Evolutionary conservation across 2,797 vertebrate species (phyloP).

Genomic region (Fistularia commersonii): DNA sequence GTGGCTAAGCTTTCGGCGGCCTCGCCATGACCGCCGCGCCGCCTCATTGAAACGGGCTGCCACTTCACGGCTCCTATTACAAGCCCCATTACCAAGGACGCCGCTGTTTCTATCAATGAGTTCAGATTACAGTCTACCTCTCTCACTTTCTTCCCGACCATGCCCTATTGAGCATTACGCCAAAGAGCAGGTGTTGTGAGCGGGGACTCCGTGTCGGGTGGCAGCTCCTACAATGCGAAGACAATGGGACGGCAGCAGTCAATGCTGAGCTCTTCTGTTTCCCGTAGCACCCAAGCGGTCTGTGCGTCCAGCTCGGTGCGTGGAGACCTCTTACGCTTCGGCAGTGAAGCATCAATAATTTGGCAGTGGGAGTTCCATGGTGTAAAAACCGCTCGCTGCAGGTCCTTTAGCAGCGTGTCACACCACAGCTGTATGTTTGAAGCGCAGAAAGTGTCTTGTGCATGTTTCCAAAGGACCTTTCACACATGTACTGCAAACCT

Average conservation of each 20-base stretch:
- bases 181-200: slow-evolving; percentile 68
- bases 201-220: slow-evolving; percentile 50
- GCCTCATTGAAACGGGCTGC: slow-evolving; percentile 48
- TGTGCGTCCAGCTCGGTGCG: too few species aligned
- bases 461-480: too few species aligned
- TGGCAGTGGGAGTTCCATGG: too few species aligned
- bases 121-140: slow-evolving; percentile 67
- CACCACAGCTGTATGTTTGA: too few species aligned
- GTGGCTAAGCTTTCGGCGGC: slow-evolving; percentile 59
- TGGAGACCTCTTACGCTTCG: too few species aligned
- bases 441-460: too few species aligned
- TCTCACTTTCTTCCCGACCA: slow-evolving; percentile 45
- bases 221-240: slow-evolving; percentile 43
- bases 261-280: slow-evolving; percentile 19
- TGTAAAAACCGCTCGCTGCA: too few species aligned
- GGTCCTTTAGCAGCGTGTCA: too few species aligned
- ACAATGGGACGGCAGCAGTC: slow-evolving; percentile 40
- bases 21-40: slow-evolving; percentile 44
- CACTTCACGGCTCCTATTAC: slow-evolving; percentile 70
- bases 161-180: slow-evolving; percentile 68
- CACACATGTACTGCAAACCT: too few species aligned
- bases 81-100: slow-evolving; percentile 52
- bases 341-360: too few species aligned
- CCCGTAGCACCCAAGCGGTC: too few species aligned
- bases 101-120: slow-evolving; percentile 65